Evolutionary conservation across 2,888 invertebrate species (phyloP).

Genomic region (Acleris laterana): DNA sequence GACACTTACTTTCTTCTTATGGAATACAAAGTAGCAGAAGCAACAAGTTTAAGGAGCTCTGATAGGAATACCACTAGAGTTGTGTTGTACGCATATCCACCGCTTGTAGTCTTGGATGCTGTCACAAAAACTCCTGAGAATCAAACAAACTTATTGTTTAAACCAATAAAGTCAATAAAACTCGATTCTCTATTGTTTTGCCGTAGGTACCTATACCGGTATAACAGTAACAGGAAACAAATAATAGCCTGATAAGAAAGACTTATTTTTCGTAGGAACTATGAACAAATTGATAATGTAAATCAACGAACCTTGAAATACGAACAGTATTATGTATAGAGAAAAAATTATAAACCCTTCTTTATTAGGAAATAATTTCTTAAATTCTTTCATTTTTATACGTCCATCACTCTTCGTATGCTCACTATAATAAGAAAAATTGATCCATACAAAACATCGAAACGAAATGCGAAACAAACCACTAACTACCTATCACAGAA

Average conservation of each 20-base stretch:
- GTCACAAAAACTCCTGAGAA: conserved; percentile 94
- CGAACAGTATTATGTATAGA: conserved; percentile 94
- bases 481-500: no score
- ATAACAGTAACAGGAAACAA: neutral
- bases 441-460: neutral
- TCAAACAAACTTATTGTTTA: conserved; percentile 32
- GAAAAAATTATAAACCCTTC: conserved; percentile 92
- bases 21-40: conserved; percentile 89
- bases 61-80: conserved; percentile 94
- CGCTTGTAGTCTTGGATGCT: conserved; percentile 92
- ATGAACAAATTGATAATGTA: neutral
- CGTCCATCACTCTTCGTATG: conserved; percentile 23
- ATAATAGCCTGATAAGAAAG: conserved; percentile 4
- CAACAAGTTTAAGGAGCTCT: conserved; percentile 92
- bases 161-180: neutral
- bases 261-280: neutral
- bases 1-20: conserved; percentile 76
- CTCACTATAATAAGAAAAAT: neutral
- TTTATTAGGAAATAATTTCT: conserved; percentile 93
- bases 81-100: conserved; percentile 93
- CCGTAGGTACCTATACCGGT: neutral
- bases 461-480: no score
- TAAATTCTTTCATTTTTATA: conserved; percentile 75
- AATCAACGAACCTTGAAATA: conserved; percentile 91
- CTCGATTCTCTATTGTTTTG: conserved; percentile 21